Conservation (phyloP, 2,113 vertebrate species). For the Taurulus bubalis region DNA sequence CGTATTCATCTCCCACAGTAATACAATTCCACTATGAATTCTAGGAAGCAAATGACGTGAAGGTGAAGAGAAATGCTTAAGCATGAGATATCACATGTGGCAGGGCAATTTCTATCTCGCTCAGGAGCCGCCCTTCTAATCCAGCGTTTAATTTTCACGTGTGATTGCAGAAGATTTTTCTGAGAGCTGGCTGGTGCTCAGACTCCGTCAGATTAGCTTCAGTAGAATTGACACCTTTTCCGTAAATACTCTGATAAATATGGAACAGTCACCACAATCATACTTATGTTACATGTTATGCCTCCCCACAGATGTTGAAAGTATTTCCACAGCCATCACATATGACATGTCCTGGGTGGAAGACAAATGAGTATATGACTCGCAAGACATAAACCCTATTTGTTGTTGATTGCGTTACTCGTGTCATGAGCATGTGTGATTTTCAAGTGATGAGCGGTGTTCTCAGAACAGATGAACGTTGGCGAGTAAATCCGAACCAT, state of each 20-base stretch:
- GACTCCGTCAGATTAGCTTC: constrained; percentile 58
- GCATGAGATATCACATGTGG: constrained; percentile 80
- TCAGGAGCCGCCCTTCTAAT: constrained; percentile 54
- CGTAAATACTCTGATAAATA: constrained; percentile 65
- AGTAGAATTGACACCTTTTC: constrained; percentile 53
- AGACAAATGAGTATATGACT: neutral
- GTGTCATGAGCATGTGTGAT: constrained; percentile 37
- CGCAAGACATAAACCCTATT: constrained; percentile 20
- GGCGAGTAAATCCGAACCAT: constrained; percentile 42
- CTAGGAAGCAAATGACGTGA: constrained; percentile 51
- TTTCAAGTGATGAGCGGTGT: constrained; percentile 22
- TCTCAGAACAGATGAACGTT: constrained; percentile 23
- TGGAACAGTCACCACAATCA: constrained; percentile 47
- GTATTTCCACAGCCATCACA: constrained; percentile 9
- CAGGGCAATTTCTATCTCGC: constrained; percentile 81
- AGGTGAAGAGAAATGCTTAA: constrained; percentile 44
- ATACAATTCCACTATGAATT: constrained; percentile 35
- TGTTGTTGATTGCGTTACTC: constrained; percentile 37
- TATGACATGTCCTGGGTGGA: constrained; percentile 16
- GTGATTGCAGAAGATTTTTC: constrained; percentile 74
- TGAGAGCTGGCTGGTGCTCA: constrained; percentile 33
- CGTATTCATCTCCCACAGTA: constrained; percentile 22
- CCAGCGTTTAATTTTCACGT: constrained; percentile 78
- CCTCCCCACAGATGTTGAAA: constrained; percentile 29
- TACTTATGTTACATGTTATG: constrained; percentile 22